Evolutionary conservation across 2,113 vertebrate species (phyloP).

Genomic region (Solenodon paradoxus): DNA sequence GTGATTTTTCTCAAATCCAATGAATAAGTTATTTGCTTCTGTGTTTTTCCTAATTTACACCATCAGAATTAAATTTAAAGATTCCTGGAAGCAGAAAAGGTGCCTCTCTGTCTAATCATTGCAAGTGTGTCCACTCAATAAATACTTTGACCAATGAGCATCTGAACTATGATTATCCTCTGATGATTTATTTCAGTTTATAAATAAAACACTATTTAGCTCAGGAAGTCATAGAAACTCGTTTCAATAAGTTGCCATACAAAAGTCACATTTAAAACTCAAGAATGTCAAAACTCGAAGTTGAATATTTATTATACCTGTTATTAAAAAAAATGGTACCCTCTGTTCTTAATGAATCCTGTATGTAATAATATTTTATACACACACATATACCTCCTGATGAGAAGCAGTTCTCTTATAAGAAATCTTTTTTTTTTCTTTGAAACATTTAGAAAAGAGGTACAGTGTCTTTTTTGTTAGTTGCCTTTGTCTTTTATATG

Average conservation of each 20-base stretch:
- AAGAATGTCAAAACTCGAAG: neutral
- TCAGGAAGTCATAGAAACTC: neutral
- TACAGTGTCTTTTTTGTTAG: neutral
- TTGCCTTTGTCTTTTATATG: neutral
- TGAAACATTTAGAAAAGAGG: neutral
- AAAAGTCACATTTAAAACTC: neutral
- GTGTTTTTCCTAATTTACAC: neutral
- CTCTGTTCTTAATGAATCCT: neutral
- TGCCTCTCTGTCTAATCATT: neutral
- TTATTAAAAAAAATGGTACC: neutral
- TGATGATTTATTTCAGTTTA: slow-evolving; percentile 57
- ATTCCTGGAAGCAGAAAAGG: neutral
- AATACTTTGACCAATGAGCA: slow-evolving; percentile 44
- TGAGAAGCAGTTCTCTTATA: neutral
- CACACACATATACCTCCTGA: neutral
- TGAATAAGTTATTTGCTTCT: neutral
- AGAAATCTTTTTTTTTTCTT: neutral
- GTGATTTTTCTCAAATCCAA: neutral
- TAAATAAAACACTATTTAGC: neutral
- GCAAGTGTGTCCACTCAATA: slow-evolving; percentile 6
- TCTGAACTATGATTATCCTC: slow-evolving; percentile 10
- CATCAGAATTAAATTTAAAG: neutral
- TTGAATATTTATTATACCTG: neutral
- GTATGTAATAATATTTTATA: neutral
- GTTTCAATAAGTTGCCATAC: neutral